Percentiles rank a stretch among this genome's conserved stretches.
Evolutionary conservation across 2,113 vertebrate species (phyloP).

Genomic region (Noctilio leporinus): DNA sequence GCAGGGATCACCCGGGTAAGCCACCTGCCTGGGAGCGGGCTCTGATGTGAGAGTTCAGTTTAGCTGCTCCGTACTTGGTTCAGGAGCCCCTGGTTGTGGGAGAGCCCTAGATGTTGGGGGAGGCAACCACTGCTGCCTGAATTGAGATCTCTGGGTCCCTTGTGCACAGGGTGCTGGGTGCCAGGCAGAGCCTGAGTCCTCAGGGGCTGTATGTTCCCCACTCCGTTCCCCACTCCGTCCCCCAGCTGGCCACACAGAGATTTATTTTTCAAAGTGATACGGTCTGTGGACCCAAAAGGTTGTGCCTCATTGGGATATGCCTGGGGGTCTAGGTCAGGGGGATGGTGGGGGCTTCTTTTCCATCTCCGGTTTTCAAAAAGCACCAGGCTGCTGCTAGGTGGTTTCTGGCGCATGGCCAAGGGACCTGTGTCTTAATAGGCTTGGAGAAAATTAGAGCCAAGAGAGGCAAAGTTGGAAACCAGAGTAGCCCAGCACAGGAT

Average conservation of each 20-base stretch:
- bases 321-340: fast-evolving
- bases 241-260: not conserved
- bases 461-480: not conserved
- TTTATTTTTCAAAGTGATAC: constrained; percentile 56
- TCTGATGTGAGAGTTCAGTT: not conserved
- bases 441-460: not conserved
- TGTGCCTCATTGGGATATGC: not conserved
- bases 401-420: not conserved
- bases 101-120: not conserved
- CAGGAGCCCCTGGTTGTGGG: not conserved
- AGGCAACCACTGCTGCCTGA: not conserved
- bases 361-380: not conserved
- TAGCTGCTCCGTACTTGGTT: not conserved
- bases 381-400: not conserved
- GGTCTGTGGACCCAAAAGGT: constrained; percentile 9
- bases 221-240: not conserved
- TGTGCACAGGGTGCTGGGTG: not conserved
- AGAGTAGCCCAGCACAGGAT: not conserved
- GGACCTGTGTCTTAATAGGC: not conserved
- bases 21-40: not conserved
- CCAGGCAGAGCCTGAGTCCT: not conserved
- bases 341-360: not conserved
- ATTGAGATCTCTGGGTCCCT: not conserved
- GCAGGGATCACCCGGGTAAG: not conserved
- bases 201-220: not conserved